Base-by-base conservation (phyloP, 2,888 invertebrate species). In the Chrysina gloriosa region DNA sequence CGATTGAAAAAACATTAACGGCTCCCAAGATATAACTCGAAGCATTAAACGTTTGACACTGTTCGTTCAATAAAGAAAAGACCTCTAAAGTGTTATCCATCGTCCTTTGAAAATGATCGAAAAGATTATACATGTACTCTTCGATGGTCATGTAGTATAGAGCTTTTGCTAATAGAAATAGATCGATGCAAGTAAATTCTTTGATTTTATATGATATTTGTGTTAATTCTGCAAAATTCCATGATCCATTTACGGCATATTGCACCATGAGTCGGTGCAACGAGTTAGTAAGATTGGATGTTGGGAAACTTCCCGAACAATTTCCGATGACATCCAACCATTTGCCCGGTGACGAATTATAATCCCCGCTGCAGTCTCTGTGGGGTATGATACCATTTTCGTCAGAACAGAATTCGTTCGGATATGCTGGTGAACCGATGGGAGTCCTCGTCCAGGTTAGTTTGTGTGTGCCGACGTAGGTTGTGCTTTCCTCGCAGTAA, bases 1-100 rank as follows among this genome's bases (percentile, higher is more conserved):
- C 66, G 58, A 27, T 67, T 67, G 36, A 67, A 67, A 19, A 67
- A 16, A 61, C 66, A 27, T 67, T 67, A 11, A 67, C 48, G 1
- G 58, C 66, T 2, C 58, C 66, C 6, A 67, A 39, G 14, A 58
- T 67, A 7, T 58, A 67, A 36, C 48, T 48, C 6, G 47, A 61
- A 2, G 66, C 21, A 9, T 67, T 56, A 27, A 67, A 67, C 4
- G 45, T 48, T 48, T 50, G 39, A 6, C 48, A 47, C 25, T 11
- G 11, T n/a, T 31, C 48, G 16, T 48, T 36, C 3, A 58, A 23
- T 2, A 19, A 23, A 1, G 48, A 11, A 14, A 58, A 58, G 16
- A 61, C 19, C 31, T 67, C 48, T 6, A 67, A 25, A 1, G 58
- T 48, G 27, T 67, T 67, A 34, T 67, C 58, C 48, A 67, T 1